A percentile compares a stretch with the other conserved stretches of the same genome.
Conservation (phyloP, 2,797 vertebrate genomes). For the Alectoris magna region DNA sequence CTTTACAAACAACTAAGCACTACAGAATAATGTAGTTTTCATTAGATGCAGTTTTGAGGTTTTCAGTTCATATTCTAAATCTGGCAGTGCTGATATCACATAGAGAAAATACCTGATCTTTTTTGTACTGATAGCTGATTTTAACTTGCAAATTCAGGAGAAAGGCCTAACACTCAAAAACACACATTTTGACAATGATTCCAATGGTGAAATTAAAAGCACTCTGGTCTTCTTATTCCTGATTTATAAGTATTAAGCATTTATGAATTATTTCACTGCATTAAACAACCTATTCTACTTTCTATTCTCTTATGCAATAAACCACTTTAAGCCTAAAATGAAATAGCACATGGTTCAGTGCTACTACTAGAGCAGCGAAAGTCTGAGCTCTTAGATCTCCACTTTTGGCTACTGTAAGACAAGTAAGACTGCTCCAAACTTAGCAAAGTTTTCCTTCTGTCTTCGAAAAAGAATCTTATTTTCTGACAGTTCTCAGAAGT, state of each 20-base stretch:
- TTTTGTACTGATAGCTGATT: neutral
- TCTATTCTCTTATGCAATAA: neutral
- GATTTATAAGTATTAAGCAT: conserved; percentile 21
- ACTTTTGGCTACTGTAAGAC: neutral
- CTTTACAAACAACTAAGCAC: neutral
- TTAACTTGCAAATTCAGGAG: conserved; percentile 46
- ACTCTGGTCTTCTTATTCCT: conserved; percentile 27
- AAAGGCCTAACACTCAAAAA: conserved; percentile 22
- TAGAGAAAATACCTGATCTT: neutral
- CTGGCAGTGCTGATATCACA: neutral
- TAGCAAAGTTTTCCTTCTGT: conserved; percentile 1
- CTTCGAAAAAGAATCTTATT: neutral
- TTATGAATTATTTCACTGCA: conserved; percentile 39
- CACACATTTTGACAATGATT: conserved; percentile 55
- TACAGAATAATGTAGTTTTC: neutral
- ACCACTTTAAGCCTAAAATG: neutral
- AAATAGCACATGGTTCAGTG: neutral
- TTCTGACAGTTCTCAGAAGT: conserved; percentile 27
- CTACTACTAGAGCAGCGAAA: neutral
- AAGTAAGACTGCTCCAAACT: neutral
- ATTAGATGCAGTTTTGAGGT: neutral
- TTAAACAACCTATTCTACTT: conserved; percentile 30
- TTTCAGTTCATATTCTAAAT: neutral
- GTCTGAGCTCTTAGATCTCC: neutral
- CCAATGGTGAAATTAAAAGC: conserved; percentile 32